A percentile compares a stretch with the other conserved stretches of the same genome.
These are phyloP conservation scores for Boulengeromyrus knoepffleri DNA, from an alignment of 2,113 vertebrate species.

Conservation along the genomic window DNA sequence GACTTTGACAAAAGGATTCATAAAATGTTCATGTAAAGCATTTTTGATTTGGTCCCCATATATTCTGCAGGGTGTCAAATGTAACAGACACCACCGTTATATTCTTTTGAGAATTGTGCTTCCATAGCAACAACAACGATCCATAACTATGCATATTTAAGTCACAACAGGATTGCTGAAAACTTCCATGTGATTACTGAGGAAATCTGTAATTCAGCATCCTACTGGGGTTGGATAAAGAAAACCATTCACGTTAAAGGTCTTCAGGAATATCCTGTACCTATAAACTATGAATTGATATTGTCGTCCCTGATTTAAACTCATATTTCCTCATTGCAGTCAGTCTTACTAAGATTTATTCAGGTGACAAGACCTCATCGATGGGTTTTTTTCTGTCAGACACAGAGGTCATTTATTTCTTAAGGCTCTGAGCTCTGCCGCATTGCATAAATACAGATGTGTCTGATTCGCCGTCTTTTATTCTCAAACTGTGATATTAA, in stretches of 20 bases:
- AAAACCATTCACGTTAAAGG: not conserved
- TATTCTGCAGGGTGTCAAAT: not conserved
- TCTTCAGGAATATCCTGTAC: not conserved
- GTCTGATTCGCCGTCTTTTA: not conserved
- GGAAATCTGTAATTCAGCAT: not conserved
- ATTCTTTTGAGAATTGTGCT: not conserved
- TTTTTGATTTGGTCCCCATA: not conserved
- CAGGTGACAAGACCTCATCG: not conserved
- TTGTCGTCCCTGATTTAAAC: not conserved
- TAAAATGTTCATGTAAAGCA: not conserved
- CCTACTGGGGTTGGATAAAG: not conserved
- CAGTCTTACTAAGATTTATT: not conserved
- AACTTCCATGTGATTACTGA: not conserved
- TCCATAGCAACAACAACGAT: not conserved
- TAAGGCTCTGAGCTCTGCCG: not conserved
- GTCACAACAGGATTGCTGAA: not conserved
- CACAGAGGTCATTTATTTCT: not conserved
- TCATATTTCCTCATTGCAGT: not conserved
- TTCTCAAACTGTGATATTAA: not conserved
- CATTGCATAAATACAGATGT: not conserved
- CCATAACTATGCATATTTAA: not conserved
- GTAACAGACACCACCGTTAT: not conserved
- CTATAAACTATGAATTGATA: not conserved
- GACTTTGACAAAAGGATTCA: not conserved
- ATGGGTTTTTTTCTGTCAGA: not conserved